A percentile compares a stretch with the other conserved stretches of the same genome.
phyloP scores from a whole-genome alignment of 1,140 invertebrate genomes.

The Calosoma granatense region DNA sequence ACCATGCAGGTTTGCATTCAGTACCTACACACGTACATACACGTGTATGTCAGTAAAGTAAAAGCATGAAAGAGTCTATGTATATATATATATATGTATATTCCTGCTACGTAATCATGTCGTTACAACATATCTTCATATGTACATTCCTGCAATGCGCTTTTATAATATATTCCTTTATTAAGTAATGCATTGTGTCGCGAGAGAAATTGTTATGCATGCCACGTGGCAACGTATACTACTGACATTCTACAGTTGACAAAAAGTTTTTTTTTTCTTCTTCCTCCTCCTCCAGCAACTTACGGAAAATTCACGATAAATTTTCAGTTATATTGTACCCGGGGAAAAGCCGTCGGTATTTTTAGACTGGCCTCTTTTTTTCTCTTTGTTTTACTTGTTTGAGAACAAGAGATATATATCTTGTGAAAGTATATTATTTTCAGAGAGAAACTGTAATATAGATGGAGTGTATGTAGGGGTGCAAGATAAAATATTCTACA shows the following conservation, averaged over 20 bases:
- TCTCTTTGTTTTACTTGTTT: background rate
- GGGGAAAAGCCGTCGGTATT: background rate
- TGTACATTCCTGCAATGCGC: background rate
- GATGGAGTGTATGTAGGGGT: too few relatives aligned
- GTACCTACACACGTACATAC: background rate
- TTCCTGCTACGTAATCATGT: background rate
- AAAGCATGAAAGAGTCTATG: background rate
- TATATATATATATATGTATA: conserved; percentile 1
- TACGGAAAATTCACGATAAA: background rate
- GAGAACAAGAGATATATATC: background rate
- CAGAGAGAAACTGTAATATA: background rate
- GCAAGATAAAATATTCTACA: too few relatives aligned
- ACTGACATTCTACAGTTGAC: background rate
- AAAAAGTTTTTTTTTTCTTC: background rate
- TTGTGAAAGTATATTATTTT: background rate
- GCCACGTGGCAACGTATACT: background rate
- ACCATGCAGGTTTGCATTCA: too few relatives aligned
- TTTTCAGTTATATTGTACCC: background rate
- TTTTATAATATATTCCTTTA: background rate
- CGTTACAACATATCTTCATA: background rate
- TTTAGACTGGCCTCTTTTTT: background rate
- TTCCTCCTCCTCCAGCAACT: too few relatives aligned
- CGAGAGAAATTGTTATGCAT: background rate
- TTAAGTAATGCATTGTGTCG: background rate
- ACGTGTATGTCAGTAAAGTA: background rate